phyloP scores from a whole-genome alignment of 2,113 vertebrate species.

The Eonycteris spelaea region DNA sequence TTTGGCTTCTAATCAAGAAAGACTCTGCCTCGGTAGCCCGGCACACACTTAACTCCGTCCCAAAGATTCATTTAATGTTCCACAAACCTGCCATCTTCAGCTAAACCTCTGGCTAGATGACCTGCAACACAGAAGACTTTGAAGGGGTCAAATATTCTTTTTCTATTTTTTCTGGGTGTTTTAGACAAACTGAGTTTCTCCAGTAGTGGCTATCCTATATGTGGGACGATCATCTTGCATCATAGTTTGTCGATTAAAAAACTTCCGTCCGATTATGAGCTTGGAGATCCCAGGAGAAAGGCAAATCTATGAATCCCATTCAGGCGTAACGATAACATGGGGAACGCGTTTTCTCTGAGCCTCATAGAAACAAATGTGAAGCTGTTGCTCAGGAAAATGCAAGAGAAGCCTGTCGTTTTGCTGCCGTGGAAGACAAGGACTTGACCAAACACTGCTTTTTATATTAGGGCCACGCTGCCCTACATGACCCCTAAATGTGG shows the following conservation, averaged over 20 bases:
- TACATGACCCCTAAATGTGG: accelerated
- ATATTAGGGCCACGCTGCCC: neutral
- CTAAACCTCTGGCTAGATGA: neutral
- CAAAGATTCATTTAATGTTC: neutral
- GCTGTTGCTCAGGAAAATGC: neutral
- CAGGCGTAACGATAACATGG: neutral
- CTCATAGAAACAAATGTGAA: neutral
- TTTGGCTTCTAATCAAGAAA: neutral
- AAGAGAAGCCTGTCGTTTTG: neutral
- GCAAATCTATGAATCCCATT: neutral
- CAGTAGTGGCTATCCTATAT: neutral
- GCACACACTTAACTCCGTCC: neutral
- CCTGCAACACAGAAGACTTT: neutral
- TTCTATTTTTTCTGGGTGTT: neutral
- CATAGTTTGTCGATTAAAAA: neutral
- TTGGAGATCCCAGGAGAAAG: neutral
- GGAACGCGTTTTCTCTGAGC: neutral
- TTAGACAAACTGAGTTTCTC: neutral
- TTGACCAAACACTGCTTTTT: neutral
- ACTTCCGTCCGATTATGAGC: neutral
- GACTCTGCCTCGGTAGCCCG: neutral
- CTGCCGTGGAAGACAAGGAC: neutral
- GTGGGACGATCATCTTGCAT: neutral
- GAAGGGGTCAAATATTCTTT: neutral
- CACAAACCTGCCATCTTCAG: neutral